Base-by-base conservation (phyloP, 2,888 invertebrate genomes). In the Eudasyphora cyanicolor region DNA sequence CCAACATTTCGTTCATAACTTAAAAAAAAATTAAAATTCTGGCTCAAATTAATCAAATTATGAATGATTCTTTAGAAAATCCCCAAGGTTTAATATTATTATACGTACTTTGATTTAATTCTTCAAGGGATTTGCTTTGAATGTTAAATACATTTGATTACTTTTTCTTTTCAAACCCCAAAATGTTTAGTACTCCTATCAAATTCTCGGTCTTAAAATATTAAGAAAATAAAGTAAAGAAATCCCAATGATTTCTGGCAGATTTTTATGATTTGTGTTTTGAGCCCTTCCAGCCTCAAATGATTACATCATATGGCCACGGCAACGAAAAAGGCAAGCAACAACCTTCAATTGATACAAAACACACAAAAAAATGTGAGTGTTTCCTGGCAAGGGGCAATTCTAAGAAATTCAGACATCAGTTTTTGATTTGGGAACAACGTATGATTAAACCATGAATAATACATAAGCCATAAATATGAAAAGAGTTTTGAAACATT, bases 391-490 rank as follows among this genome's bases (percentile, higher is more conserved):
- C n/a, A n/a, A n/a, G n/a, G 24, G 21, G 54, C 10, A 67, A 42
- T 67, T 67, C 67, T 24, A 38, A 67, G 67, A 67, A 67, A 4
- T 42, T 7, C 42, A 10, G 5, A 32, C 14, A 62, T 32, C 14
- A 17, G 67, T 29, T 62, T 62, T n/a, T 35, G n/a, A n/a, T 45
- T 45, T 10, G 42, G 10, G 7, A 42, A 69, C 17, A 78, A 69
- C 60, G 27, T 76, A 57, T 69, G 38, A 42, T 54, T 73, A 64
- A 79, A 67, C 32, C 73, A 79, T 79, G 73, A 67, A 74, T 79
- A 54, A 79, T 32, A 64, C 64, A 78, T 73, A 24, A 57, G 54
- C 54, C 32, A 54, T 38, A 57, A 76, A 75, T 54, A 76, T 38
- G 62, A 14, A 64, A 35, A 21, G 21, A 27, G 12, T 27, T 57